Evolutionary conservation across 2,888 invertebrate genomes (phyloP).

Genomic region (Coecobrya sp.): DNA sequence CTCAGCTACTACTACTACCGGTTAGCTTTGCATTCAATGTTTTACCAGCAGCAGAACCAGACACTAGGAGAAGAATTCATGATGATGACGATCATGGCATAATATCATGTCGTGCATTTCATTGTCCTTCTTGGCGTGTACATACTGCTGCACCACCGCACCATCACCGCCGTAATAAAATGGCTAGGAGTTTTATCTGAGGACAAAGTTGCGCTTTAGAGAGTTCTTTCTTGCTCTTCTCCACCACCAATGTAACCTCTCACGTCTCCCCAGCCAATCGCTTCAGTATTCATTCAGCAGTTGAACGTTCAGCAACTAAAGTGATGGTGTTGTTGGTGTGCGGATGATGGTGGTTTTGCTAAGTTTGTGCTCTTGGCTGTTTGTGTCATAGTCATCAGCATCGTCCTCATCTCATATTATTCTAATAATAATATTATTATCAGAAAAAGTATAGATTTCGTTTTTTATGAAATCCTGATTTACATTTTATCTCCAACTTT

Average conservation of each 20-base stretch:
- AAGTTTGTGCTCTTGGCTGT: not conserved
- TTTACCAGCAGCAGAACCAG: slow-evolving; percentile 26
- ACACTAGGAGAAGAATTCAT: not conserved
- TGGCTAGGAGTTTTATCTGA: not conserved
- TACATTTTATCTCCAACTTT: slow-evolving; percentile 36
- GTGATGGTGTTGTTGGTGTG: not conserved
- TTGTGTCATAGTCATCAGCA: not conserved
- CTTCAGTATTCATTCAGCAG: slow-evolving; percentile 75
- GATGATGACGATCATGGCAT: slow-evolving; percentile 31
- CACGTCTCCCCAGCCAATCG: slow-evolving; percentile 75
- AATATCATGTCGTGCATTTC: slow-evolving; percentile 50
- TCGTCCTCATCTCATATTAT: not conserved
- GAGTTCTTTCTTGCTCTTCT: not conserved
- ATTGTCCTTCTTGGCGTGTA: slow-evolving; percentile 5
- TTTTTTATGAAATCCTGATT: slow-evolving; percentile 27
- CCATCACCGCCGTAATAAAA: not conserved
- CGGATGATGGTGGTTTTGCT: not conserved
- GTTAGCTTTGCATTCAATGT: slow-evolving; percentile 25
- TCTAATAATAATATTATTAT: slow-evolving; percentile 19
- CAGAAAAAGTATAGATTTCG: not conserved
- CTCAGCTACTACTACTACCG: not conserved
- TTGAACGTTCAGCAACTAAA: slow-evolving; percentile 56
- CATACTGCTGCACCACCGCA: slow-evolving; percentile 1
- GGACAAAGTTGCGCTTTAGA: slow-evolving; percentile 21
- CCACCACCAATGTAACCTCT: slow-evolving; percentile 55